A percentile compares a stretch with the other conserved stretches of the same genome.
Evolutionary conservation across 2,888 invertebrate species (phyloP).

Genomic region (Itoplectis maculator): DNA sequence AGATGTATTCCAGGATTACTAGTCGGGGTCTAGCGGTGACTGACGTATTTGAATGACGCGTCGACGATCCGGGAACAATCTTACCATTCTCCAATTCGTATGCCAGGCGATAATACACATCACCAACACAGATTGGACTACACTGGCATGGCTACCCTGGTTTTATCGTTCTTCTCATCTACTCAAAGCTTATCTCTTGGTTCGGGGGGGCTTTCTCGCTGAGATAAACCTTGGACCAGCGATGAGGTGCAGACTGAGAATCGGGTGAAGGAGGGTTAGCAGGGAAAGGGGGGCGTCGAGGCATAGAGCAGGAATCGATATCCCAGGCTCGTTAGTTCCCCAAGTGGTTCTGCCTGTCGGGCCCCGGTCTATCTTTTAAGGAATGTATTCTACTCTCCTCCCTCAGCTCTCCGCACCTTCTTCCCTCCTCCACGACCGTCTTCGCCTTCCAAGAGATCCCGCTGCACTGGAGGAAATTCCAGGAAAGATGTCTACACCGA

Average conservation of each 20-base stretch:
- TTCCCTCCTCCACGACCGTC: conserved; percentile 44
- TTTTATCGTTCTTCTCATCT: conserved; percentile 64
- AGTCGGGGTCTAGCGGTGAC: background rate
- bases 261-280: too few species aligned
- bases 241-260: conserved; percentile 25
- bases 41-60: conserved; percentile 48
- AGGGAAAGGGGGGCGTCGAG: background rate
- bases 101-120: conserved; percentile 42
- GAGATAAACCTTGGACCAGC: conserved; percentile 65
- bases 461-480: conserved; percentile 47
- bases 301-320: conserved; percentile 66
- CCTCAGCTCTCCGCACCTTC: conserved; percentile 19
- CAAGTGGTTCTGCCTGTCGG: conserved; percentile 65
- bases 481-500: conserved; percentile 62
- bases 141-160: conserved; percentile 36
- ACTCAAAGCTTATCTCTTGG: conserved; percentile 64
- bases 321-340: conserved; percentile 66
- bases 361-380: conserved; percentile 66
- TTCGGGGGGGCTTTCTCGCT: conserved; percentile 61
- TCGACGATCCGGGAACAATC: conserved; percentile 51
- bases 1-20: conserved; percentile 20
- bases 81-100: conserved; percentile 41
- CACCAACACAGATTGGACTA: conserved; percentile 2
- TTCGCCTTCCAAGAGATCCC: conserved; percentile 46
- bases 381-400: conserved; percentile 61